Evolutionary conservation across 2,888 invertebrate genomes (phyloP).

Genomic region (Lepidonotus clava): DNA sequence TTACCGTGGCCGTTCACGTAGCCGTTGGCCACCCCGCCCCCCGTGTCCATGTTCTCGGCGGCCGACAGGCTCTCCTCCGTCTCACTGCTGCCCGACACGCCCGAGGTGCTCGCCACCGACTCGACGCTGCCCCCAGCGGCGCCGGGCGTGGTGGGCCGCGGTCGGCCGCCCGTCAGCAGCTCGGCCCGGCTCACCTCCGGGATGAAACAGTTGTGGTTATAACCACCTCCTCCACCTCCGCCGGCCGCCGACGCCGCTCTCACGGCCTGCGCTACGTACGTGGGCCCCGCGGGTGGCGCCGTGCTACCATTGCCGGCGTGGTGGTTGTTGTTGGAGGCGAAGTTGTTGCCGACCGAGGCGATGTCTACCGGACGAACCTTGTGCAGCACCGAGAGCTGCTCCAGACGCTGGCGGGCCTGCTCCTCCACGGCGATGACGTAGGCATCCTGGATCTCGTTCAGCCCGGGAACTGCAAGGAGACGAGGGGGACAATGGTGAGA

Average conservation of each 20-base stretch:
- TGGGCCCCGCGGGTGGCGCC: not conserved
- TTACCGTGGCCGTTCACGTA: slow-evolving; percentile 1
- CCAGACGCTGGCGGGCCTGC: slow-evolving; percentile 93
- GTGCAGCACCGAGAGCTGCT: slow-evolving; percentile 94
- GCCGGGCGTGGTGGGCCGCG: not conserved
- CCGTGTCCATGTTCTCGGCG: slow-evolving; percentile 19
- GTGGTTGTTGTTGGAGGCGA: not conserved
- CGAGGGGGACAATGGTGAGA: not conserved
- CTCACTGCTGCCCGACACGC: slow-evolving; percentile 11
- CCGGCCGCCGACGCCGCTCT: not conserved
- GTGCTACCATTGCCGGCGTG: not conserved
- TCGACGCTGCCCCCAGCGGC: slow-evolving; percentile 19
- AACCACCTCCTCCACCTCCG: not conserved
- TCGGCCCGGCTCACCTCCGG: not conserved
- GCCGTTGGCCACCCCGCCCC: slow-evolving; percentile 18
- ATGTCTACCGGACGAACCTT: slow-evolving; percentile 96
- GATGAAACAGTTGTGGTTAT: slow-evolving; percentile 34
- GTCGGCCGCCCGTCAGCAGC: not conserved
- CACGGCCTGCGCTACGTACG: slow-evolving; percentile 30
- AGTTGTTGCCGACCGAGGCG: slow-evolving; percentile 85
- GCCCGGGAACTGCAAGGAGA: slow-evolving; percentile 49
- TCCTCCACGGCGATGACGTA: slow-evolving; percentile 99
- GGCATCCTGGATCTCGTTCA: slow-evolving; percentile 81
- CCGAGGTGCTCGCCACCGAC: slow-evolving; percentile 34
- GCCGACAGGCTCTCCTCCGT: slow-evolving; percentile 43